These are phyloP conservation scores for Gymnosoma rotundatum DNA, from an alignment of 2,888 invertebrate species.

Conservation along the genomic window DNA sequence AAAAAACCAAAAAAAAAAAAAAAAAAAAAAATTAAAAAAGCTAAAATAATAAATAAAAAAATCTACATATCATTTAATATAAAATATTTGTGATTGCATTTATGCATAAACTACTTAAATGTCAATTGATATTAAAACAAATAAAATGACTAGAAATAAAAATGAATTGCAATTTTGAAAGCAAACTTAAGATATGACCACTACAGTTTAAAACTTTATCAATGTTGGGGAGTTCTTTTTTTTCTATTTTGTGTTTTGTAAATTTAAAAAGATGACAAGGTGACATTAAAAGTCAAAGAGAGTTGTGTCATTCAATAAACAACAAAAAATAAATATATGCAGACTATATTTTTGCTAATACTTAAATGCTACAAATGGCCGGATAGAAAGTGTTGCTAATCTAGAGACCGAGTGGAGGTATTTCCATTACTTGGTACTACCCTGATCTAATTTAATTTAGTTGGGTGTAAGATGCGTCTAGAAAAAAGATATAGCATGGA, in stretches of 20 bases:
- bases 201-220: conserved; percentile 28
- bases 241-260: no score
- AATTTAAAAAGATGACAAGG: conserved; percentile 36
- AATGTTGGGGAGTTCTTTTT: background rate
- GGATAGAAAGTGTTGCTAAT: no score
- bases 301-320: conserved; percentile 33
- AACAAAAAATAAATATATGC: background rate
- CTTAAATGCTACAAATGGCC: no score
- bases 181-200: conserved; percentile 38
- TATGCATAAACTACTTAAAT: conserved; percentile 66
- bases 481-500: no score
- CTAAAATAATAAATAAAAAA: conserved; percentile 23
- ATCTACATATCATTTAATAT: conserved; percentile 52
- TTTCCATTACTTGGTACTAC: no score
- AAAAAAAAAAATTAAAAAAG: background rate
- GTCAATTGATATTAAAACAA: conserved; percentile 56
- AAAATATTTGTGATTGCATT: conserved; percentile 62
- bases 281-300: conserved; percentile 27
- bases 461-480: no score
- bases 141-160: conserved; percentile 10
- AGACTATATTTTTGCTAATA: no score
- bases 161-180: conserved; percentile 8
- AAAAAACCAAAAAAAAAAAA: conserved; percentile 6
- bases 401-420: no score
- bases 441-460: no score